phyloP scores from a whole-genome alignment of 1,140 invertebrate genomes.

The Tigriopus japonicus region DNA sequence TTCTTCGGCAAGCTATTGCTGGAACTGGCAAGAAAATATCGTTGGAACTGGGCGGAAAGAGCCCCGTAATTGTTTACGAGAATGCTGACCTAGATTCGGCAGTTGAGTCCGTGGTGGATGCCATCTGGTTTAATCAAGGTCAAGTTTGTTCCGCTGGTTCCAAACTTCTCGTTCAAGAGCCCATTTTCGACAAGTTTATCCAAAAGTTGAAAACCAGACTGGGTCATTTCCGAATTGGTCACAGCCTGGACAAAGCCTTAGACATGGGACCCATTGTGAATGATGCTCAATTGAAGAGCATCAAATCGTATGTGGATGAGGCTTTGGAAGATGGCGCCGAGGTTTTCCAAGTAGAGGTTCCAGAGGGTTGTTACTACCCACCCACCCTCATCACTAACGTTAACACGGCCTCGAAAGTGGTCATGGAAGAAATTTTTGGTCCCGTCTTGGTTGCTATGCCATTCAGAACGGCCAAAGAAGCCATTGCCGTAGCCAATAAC shows the following conservation, averaged over 20 bases:
- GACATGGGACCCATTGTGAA: constrained; percentile 28
- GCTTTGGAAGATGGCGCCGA: constrained; percentile 28
- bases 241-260: constrained; percentile 27
- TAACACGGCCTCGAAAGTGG: constrained; percentile 26
- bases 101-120: constrained; percentile 33
- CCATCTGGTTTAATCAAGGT: constrained; percentile 33
- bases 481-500: constrained; percentile 35
- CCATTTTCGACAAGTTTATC: constrained; percentile 29
- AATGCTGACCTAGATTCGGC: constrained; percentile 38
- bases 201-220: constrained; percentile 29
- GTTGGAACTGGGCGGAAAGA: constrained; percentile 29
- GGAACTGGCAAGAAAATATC: constrained; percentile 29
- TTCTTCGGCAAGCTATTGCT: constrained; percentile 24
- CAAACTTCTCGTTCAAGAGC: constrained; percentile 34
- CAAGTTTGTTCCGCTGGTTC: constrained; percentile 34
- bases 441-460: constrained; percentile 31
- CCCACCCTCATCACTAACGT: constrained; percentile 29
- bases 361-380: constrained; percentile 24
- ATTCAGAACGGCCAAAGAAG: constrained; percentile 40
- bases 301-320: constrained; percentile 25
- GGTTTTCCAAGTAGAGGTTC: constrained; percentile 18
- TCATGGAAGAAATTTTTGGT: constrained; percentile 26
- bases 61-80: constrained; percentile 35
- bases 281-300: constrained; percentile 21
- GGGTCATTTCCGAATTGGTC: constrained; percentile 23